Evolutionary conservation across 2,113 vertebrate species (phyloP).

Genomic region (Poeciliopsis turrubarensis): DNA sequence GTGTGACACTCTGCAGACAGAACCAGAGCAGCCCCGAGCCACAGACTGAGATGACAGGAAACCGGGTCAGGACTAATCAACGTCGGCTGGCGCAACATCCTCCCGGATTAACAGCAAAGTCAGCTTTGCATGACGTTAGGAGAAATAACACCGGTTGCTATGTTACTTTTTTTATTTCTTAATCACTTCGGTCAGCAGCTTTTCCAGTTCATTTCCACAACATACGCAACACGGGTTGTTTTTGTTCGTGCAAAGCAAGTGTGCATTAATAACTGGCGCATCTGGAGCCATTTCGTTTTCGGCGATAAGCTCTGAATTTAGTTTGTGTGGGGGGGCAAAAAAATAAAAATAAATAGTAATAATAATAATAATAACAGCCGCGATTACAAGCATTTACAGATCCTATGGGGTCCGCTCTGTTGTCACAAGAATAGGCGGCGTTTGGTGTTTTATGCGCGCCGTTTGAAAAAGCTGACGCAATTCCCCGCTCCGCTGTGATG

Average conservation of each 20-base stretch:
- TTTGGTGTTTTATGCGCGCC: constrained; percentile 50
- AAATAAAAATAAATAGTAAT: too few relatives aligned
- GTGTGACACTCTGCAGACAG: not conserved
- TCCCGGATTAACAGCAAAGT: too few relatives aligned
- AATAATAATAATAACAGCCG: constrained; percentile 14
- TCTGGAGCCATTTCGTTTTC: not conserved
- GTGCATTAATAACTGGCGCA: not conserved
- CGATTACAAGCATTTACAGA: constrained; percentile 47
- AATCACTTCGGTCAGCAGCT: not conserved
- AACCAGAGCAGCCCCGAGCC: too few relatives aligned
- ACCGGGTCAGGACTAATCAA: too few relatives aligned
- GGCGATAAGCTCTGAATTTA: constrained; percentile 8
- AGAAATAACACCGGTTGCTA: not conserved
- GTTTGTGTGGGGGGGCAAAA: not conserved
- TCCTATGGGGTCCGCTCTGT: constrained; percentile 31
- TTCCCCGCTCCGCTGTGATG: constrained; percentile 55
- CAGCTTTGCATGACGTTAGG: not conserved
- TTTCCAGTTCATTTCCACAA: not conserved
- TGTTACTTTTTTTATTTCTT: not conserved
- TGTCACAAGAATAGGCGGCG: constrained; percentile 46
- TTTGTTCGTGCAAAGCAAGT: not conserved
- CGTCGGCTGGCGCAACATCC: not conserved
- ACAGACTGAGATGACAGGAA: not conserved
- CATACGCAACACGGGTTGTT: not conserved
- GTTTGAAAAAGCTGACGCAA: constrained; percentile 69